phyloP scores from a whole-genome alignment of 2,888 invertebrate genomes.

The Reticulitermes lucifugus region DNA sequence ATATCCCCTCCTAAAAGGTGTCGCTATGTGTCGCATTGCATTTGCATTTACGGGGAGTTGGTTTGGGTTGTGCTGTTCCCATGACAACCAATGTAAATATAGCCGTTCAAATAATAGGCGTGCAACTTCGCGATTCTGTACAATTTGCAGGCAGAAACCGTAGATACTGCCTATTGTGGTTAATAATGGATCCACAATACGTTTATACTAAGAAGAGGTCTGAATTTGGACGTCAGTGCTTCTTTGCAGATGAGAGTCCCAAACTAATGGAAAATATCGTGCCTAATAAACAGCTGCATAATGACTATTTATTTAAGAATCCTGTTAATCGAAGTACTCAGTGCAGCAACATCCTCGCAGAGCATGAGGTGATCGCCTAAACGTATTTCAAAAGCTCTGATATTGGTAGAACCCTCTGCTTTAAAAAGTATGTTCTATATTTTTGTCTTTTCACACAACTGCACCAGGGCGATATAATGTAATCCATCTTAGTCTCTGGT shows the following conservation, averaged over 20 bases:
- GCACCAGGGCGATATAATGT: too few species aligned
- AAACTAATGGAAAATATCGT: constrained; percentile 58
- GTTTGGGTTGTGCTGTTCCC: neutral
- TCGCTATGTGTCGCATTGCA: too few species aligned
- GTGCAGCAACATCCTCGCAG: constrained; percentile 70
- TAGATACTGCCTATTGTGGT: neutral
- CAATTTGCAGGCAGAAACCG: neutral
- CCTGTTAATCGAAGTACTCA: constrained; percentile 74
- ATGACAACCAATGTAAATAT: constrained; percentile 36
- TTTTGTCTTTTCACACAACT: too few species aligned
- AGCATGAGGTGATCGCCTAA: constrained; percentile 70
- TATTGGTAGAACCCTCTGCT: too few species aligned
- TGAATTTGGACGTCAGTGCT: constrained; percentile 77
- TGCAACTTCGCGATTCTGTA: neutral
- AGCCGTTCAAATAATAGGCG: neutral
- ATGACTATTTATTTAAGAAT: constrained; percentile 71
- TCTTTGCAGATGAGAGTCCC: constrained; percentile 75
- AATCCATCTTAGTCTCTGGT: too few species aligned
- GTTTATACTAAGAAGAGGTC: constrained; percentile 76
- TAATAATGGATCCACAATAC: constrained; percentile 61
- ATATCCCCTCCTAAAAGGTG: too few species aligned
- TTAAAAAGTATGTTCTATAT: too few species aligned
- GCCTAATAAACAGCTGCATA: constrained; percentile 68
- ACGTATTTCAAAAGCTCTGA: neutral
- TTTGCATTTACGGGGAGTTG: too few species aligned